phyloP scores from a whole-genome alignment of 2,888 invertebrate genomes.

The Dynastes maya region DNA sequence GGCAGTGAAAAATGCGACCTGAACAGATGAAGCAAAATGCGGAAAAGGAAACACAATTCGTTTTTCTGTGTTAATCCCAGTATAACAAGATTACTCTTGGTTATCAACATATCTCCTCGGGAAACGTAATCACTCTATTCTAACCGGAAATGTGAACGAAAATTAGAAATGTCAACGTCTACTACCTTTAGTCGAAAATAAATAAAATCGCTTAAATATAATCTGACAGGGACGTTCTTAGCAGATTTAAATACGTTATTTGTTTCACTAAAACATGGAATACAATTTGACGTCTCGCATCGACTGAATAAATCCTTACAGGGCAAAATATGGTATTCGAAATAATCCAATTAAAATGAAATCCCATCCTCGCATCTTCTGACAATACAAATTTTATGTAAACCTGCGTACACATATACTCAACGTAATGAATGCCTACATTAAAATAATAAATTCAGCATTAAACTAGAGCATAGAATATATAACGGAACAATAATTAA shows the following conservation, averaged over 20 bases:
- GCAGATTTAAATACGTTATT: conserved; percentile 13
- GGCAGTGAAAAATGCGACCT: background rate
- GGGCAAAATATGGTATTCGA: background rate
- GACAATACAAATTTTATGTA: too few species aligned
- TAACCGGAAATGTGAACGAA: conserved; percentile 2
- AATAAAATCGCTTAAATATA: conserved; percentile 2
- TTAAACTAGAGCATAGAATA: too few species aligned
- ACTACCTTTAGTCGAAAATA: background rate
- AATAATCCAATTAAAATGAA: conserved; percentile 1
- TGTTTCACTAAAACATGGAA: background rate
- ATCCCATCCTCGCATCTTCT: too few species aligned
- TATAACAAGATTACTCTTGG: background rate
- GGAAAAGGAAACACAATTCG: background rate
- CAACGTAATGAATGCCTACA: too few species aligned
- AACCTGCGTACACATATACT: too few species aligned
- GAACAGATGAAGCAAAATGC: background rate
- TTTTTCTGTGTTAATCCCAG: background rate
- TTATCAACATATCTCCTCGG: background rate
- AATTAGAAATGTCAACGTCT: conserved; percentile 13
- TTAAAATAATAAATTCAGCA: too few species aligned
- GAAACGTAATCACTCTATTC: background rate
- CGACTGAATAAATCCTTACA: background rate
- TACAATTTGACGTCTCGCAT: background rate
- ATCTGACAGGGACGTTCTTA: background rate
- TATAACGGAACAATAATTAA: too few species aligned